phyloP scores from a whole-genome alignment of 2,797 vertebrate species.

The Phaenicophaeus curvirostris region DNA sequence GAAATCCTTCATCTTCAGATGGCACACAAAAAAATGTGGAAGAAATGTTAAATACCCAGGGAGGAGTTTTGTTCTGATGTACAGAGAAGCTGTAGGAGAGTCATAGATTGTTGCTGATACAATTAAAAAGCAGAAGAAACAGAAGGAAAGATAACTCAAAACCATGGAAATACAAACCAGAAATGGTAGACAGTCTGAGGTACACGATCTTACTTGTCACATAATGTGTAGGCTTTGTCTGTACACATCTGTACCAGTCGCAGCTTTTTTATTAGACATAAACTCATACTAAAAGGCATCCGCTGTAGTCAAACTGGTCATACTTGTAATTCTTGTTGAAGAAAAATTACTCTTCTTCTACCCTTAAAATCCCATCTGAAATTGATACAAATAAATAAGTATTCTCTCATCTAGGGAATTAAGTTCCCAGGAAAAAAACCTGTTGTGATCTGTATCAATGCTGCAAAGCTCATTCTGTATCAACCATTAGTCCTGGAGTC shows the following conservation, averaged over 20 bases:
- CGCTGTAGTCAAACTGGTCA: background rate
- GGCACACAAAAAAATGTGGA: background rate
- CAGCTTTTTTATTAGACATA: background rate
- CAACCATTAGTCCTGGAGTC: background rate
- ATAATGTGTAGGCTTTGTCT: background rate
- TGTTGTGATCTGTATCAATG: background rate
- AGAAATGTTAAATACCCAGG: background rate
- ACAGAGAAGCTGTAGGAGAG: background rate
- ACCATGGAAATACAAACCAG: background rate
- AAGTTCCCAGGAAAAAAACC: background rate
- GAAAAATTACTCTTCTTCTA: background rate
- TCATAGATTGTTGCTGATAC: background rate
- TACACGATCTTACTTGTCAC: background rate
- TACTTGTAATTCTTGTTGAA: background rate
- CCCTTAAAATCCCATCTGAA: conserved; percentile 2
- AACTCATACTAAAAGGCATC: background rate
- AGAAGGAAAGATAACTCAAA: background rate
- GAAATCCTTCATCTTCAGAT: background rate
- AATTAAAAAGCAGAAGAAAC: background rate
- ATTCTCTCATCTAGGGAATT: background rate
- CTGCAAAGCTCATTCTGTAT: background rate
- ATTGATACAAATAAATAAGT: background rate
- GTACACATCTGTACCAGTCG: background rate
- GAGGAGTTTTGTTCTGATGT: background rate
- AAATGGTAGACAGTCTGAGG: background rate